Evolutionary conservation across 2,113 vertebrate species (phyloP).

Genomic region (Chaetops frenatus): DNA sequence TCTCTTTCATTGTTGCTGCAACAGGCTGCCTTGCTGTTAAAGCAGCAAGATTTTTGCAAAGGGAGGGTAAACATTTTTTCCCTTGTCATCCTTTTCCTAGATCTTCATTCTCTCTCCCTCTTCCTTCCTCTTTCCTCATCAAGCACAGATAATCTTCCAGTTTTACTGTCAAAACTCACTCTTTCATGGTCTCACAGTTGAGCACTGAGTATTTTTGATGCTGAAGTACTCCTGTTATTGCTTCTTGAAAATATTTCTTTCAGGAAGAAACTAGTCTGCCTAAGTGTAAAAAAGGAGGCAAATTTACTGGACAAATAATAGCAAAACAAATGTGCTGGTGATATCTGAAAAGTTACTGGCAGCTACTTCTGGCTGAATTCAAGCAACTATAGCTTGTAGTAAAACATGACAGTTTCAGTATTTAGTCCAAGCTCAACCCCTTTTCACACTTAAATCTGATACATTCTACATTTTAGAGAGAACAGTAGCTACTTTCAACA

Average conservation of each 20-base stretch:
- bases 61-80: not conserved
- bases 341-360: not conserved
- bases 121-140: not conserved
- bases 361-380: not conserved
- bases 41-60: not conserved
- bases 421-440: not conserved
- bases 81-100: not conserved
- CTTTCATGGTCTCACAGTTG: not conserved
- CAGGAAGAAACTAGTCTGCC: not conserved
- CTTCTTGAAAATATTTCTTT: not conserved
- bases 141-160: not conserved
- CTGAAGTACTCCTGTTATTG: not conserved
- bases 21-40: not conserved
- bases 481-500: not conserved
- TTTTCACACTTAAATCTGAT: not conserved
- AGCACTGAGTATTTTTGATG: not conserved
- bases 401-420: not conserved
- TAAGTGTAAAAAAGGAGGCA: not conserved
- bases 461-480: not conserved
- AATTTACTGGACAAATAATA: not conserved
- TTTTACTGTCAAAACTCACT: not conserved
- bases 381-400: not conserved
- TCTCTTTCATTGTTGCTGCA: not conserved
- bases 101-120: not conserved
- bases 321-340: not conserved